Conservation (phyloP, 2,888 invertebrate genomes). For the Rotaria magnacalcarata region DNA sequence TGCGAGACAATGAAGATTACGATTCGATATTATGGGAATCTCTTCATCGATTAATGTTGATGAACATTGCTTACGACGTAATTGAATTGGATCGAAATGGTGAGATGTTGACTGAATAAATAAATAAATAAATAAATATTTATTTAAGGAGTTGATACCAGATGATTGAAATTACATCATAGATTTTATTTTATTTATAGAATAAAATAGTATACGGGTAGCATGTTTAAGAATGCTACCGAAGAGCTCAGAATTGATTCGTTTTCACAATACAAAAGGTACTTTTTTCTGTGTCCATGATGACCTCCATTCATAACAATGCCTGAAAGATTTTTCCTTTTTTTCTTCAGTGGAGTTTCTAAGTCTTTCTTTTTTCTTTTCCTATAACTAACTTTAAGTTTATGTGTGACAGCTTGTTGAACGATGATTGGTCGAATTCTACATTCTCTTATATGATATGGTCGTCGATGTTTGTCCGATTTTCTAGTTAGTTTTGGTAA, state of each 20-base stretch:
- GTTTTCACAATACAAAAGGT: too few relatives aligned
- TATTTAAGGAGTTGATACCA: not conserved
- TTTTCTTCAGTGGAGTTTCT: too few relatives aligned
- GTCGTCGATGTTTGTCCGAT: constrained; percentile 16
- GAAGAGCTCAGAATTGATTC: too few relatives aligned
- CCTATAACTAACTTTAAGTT: not conserved
- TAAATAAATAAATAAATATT: not conserved
- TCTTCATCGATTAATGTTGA: constrained; percentile 33
- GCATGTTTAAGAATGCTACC: too few relatives aligned
- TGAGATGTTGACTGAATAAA: not conserved
- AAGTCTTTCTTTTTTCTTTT: too few relatives aligned
- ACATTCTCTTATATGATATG: not conserved
- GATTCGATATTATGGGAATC: not conserved
- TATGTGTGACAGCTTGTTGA: constrained; percentile 2
- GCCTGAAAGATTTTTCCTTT: too few relatives aligned
- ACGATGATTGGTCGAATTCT: not conserved
- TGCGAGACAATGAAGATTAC: not conserved
- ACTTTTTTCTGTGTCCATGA: too few relatives aligned
- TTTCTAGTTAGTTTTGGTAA: not conserved
- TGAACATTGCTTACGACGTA: constrained; percentile 35
- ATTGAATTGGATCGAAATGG: constrained; percentile 31
- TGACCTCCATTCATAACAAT: too few relatives aligned
- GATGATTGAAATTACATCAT: too few relatives aligned
- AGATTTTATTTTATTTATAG: too few relatives aligned
- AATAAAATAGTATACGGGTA: too few relatives aligned